Base-by-base conservation (phyloP, 2,888 invertebrate genomes). In the Tethea ocularis region DNA sequence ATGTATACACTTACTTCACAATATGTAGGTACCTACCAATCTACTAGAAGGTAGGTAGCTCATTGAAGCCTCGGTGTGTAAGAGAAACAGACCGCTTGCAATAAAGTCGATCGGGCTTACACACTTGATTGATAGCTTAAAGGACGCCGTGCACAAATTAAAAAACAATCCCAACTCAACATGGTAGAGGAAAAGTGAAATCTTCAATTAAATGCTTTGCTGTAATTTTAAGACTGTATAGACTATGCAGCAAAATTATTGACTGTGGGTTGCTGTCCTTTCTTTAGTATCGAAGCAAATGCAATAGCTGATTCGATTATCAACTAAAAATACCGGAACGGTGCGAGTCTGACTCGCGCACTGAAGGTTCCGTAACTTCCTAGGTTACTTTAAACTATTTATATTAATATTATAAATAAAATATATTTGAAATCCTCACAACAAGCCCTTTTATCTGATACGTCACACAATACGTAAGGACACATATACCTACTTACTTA, bases 111-210 rank as follows among this genome's bases (percentile, higher is more conserved):
- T 71, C 72, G 61, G 71, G 67, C 72, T 69, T 84, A 88, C 88
- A 88, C 71, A 82, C 80, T 88, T 88, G 88, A 88, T 88, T 88
- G 88, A 88, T 88, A 77, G 88, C 73, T 84, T 76, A 88, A 88
- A 88, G 88, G 84, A 82, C 69, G 86, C 85, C 84, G 84, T 71
- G 78, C 78, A 82, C 81, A 84, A 84, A 87, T 87, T 84, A 86
- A 86, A 87, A 82, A 83, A 83, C 83, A 82, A 82, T 79, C 67
- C 69, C 69, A 73, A 71, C 74, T 68, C 70, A 67, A 70, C 63
- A 71, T 70, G 69, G 70, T 66, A 77, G 78, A 75, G 73, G 71
- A 68, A 76, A 75, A 75, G 73, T 71, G 68, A 75, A 75, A 77
- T 74, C 72, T 74, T 81, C 84, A 85, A 84, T 86, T 86, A 84